Percentiles rank a stretch among this genome's conserved stretches.
These are phyloP conservation scores for Plotosus lineatus DNA, from an alignment of 2,113 vertebrate species.

Conservation along the genomic window DNA sequence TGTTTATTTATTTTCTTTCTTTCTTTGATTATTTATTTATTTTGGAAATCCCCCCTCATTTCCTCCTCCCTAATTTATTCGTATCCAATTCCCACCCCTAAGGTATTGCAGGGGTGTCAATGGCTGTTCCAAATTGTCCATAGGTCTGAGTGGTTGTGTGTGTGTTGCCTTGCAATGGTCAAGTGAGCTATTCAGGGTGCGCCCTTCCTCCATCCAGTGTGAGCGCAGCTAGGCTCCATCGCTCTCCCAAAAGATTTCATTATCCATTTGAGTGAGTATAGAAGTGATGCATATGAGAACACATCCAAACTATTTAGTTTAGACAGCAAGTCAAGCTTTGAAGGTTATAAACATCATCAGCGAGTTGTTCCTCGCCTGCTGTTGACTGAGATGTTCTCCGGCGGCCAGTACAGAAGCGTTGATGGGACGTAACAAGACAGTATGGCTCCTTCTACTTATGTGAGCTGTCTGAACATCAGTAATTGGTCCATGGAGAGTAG, in stretches of 20 bases:
- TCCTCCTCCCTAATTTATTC: too few species aligned
- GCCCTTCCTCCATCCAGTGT: too few species aligned
- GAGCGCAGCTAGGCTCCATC: too few species aligned
- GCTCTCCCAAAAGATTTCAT: neutral
- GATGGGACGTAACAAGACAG: constrained; percentile 13
- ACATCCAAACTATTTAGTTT: neutral
- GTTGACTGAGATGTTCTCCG: neutral
- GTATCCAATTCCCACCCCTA: too few species aligned
- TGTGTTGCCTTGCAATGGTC: too few species aligned
- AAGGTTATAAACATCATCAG: neutral
- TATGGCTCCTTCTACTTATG: neutral
- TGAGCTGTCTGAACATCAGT: constrained; percentile 20
- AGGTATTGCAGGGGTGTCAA: too few species aligned
- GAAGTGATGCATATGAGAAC: neutral
- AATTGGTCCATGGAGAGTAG: constrained; percentile 6
- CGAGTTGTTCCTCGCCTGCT: neutral
- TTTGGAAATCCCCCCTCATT: too few species aligned
- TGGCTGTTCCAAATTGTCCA: too few species aligned
- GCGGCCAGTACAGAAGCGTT: neutral
- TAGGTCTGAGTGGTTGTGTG: too few species aligned
- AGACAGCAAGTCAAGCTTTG: neutral
- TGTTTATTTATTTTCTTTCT: too few species aligned
- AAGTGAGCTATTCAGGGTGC: too few species aligned
- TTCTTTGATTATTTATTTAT: too few species aligned
- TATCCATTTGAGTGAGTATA: neutral